These are phyloP conservation scores for Uropsilus gracilis DNA, from an alignment of 2,113 vertebrate genomes.

Conservation along the genomic window DNA sequence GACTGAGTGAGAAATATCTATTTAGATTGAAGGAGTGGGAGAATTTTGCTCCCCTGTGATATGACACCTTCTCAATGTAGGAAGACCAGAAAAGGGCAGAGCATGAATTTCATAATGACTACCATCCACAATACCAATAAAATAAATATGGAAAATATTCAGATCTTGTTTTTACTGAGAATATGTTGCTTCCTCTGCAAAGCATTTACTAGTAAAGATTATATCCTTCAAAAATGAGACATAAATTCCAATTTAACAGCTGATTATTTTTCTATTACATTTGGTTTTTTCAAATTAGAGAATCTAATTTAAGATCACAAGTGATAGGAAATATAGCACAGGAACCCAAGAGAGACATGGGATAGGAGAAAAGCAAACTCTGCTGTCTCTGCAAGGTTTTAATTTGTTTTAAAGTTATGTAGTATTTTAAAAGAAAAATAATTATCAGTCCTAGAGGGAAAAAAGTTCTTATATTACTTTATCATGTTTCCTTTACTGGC, in stretches of 20 bases:
- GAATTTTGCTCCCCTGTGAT: background rate
- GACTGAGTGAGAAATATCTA: background rate
- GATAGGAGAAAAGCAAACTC: background rate
- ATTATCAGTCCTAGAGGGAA: background rate
- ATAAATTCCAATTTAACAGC: background rate
- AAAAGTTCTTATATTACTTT: background rate
- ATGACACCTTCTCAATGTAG: background rate
- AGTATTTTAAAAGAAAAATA: slow-evolving; percentile 26
- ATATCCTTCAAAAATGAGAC: background rate
- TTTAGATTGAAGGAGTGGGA: background rate
- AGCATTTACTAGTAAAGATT: background rate
- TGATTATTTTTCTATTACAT: background rate
- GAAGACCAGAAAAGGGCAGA: background rate
- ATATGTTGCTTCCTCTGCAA: background rate
- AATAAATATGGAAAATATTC: background rate
- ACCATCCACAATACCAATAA: background rate
- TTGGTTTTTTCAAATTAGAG: background rate
- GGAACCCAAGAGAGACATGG: background rate
- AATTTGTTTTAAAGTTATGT: background rate
- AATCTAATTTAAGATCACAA: slow-evolving; percentile 6
- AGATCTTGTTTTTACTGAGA: background rate
- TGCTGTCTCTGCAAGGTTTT: background rate
- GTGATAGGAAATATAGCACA: background rate
- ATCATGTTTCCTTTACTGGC: background rate
- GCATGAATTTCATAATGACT: background rate